Percentiles rank a stretch among this genome's conserved stretches.
Conservation (phyloP, 2,113 vertebrate species). For the Pampusana beccarii region DNA sequence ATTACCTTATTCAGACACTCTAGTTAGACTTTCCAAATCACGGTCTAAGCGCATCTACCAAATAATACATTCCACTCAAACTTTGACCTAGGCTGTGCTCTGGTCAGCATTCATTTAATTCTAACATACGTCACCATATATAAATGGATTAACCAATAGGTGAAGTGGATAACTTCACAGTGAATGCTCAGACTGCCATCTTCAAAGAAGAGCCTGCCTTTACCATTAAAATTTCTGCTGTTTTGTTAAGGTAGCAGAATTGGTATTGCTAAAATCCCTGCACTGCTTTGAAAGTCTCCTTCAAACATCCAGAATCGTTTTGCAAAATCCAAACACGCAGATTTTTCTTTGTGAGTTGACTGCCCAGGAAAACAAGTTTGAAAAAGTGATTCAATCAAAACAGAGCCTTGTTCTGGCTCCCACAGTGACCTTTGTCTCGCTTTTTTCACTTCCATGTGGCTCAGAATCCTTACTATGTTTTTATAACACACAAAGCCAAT, state of each 20-base stretch:
- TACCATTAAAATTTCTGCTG: not conserved
- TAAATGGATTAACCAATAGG: not conserved
- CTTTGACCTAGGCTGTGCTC: not conserved
- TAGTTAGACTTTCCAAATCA: not conserved
- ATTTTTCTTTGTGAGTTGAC: not conserved
- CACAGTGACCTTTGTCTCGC: not conserved
- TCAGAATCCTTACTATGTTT: not conserved
- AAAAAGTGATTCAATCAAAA: not conserved
- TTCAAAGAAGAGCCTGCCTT: not conserved
- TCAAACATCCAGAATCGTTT: not conserved
- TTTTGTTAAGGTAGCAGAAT: not conserved
- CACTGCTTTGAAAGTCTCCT: not conserved
- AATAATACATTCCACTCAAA: not conserved
- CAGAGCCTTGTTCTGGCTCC: not conserved
- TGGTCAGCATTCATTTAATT: not conserved
- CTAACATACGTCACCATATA: not conserved
- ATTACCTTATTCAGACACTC: not conserved
- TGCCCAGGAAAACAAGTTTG: not conserved
- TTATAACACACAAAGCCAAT: not conserved
- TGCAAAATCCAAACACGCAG: not conserved
- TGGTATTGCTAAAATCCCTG: not conserved
- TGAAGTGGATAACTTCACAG: not conserved
- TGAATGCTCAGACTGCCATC: not conserved
- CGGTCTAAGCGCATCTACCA: not conserved
- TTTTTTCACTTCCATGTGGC: not conserved